Evolutionary conservation across 1,140 invertebrate genomes (phyloP).

Genomic region (Babylonia areolata): DNA sequence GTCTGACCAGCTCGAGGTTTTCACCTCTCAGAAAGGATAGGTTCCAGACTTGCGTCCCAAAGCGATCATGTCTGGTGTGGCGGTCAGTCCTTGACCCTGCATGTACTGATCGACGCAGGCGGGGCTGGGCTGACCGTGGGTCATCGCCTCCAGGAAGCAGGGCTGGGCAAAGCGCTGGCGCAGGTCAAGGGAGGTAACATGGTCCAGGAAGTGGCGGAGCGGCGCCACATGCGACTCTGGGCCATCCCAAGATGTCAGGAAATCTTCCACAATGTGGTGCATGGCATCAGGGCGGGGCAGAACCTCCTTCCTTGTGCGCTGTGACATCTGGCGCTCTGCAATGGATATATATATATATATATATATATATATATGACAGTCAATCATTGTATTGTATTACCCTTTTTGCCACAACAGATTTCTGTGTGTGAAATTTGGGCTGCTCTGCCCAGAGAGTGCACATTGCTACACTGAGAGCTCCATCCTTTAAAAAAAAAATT

Average conservation of each 20-base stretch:
- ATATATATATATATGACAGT: too few species aligned
- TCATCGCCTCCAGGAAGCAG: conserved; percentile 74
- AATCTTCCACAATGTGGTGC: conserved; percentile 78
- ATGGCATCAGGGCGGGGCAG: conserved; percentile 73
- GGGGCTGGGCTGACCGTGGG: conserved; percentile 58
- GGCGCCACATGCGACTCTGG: conserved; percentile 74
- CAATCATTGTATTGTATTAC: too few species aligned
- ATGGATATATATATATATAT: background rate
- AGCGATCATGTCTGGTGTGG: conserved; percentile 29
- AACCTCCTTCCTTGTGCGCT: conserved; percentile 43
- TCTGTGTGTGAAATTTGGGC: too few species aligned
- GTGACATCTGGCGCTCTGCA: conserved; percentile 71
- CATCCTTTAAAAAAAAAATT: too few species aligned
- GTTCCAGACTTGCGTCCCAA: background rate
- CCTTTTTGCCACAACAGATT: too few species aligned
- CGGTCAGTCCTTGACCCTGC: conserved; percentile 60
- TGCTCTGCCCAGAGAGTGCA: too few species aligned
- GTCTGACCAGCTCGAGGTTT: too few species aligned
- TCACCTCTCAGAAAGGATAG: background rate
- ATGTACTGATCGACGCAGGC: conserved; percentile 65
- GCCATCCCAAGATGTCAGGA: conserved; percentile 76
- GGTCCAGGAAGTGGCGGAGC: conserved; percentile 75
- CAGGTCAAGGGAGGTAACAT: conserved; percentile 63
- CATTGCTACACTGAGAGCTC: too few species aligned
- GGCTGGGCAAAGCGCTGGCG: conserved; percentile 70